phyloP scores from a whole-genome alignment of 1,140 invertebrate genomes.

The Scaptomyza pallida region DNA sequence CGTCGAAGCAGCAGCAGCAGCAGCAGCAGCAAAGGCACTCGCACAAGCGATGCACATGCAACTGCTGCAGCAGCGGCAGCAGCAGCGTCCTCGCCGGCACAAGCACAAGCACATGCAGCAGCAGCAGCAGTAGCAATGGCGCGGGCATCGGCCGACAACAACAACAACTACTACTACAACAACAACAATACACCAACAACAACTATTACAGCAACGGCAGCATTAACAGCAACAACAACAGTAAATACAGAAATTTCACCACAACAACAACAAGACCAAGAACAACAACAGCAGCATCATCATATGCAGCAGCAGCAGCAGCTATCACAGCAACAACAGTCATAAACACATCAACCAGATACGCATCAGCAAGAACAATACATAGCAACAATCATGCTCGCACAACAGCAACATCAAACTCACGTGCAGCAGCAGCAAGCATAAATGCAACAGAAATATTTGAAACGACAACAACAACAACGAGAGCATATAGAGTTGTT shows the following conservation, averaged over 20 bases:
- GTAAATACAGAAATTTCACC: conserved; percentile 2
- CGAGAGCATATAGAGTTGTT: neutral
- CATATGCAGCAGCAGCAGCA: conserved; percentile 16
- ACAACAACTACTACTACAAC: neutral
- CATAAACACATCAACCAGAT: conserved; percentile 5
- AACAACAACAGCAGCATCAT: conserved; percentile 14
- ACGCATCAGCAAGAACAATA: conserved; percentile 1
- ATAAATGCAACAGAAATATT: neutral
- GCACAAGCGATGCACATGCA: conserved; percentile 5
- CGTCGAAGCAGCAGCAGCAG: conserved; percentile 1
- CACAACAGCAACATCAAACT: neutral
- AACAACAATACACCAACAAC: conserved; percentile 2
- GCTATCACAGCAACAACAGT: conserved; percentile 9
- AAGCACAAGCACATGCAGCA: conserved; percentile 7
- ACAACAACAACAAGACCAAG: conserved; percentile 1
- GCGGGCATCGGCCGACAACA: conserved; percentile 22
- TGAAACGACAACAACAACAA: conserved; percentile 1
- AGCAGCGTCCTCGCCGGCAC: conserved; percentile 8
- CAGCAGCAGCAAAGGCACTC: conserved; percentile 12
- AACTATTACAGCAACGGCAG: conserved; percentile 3
- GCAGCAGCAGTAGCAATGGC: conserved; percentile 9
- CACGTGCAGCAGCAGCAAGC: conserved; percentile 1
- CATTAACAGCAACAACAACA: conserved; percentile 22
- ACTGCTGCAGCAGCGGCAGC: conserved; percentile 12
- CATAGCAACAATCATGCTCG: neutral